Base-by-base conservation (phyloP, 2,888 invertebrate genomes). In the Smittia sp. region DNA sequence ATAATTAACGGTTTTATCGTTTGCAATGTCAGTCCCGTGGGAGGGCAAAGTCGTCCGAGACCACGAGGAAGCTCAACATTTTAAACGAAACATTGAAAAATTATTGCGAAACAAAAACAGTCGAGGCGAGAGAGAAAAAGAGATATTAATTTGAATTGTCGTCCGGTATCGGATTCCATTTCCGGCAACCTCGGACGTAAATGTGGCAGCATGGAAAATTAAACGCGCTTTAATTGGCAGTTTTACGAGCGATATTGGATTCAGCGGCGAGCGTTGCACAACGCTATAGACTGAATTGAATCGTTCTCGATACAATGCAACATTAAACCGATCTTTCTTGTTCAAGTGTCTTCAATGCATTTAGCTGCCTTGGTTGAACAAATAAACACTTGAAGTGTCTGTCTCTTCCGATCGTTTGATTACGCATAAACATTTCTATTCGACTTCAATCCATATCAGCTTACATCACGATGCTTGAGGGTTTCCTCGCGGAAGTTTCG, bases 201-300 rank as follows among this genome's bases (percentile, higher is more conserved):
- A 63, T 27, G 15, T 58, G 11, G 58, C 11, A n/a, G 20, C 20
- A 7, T 11, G 52, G 52, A 58, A 3, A n/a, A 46, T 58, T 63
- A 27, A 63, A 63, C 22, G n/a, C n/a, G 15, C 27, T 63, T 63
- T 63, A 63, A 63, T 63, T 63, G 63, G 25, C 27, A 63, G 13
- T 58, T 58, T 58, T 58, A 15, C 11, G 58, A n/a, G 58, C 58
- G 15, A n/a, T 15, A 46, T 3, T 46, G 2, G 46, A n/a, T 46
- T 46, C 13, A 46, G n/a, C 46, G 46, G 46, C 46, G 46, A 46
- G 46, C 6, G n/a, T 46, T 46, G 46, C 46, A 46, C n/a, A 13
- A 46, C n/a, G 2, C 2, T 11, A 46, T n/a, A 46, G 9, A 32
- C 32, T 3, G 32, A 32, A 32, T 15, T 46, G 46, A 46, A n/a